phyloP scores from a whole-genome alignment of 2,888 invertebrate species.

The Volucella inflata region DNA sequence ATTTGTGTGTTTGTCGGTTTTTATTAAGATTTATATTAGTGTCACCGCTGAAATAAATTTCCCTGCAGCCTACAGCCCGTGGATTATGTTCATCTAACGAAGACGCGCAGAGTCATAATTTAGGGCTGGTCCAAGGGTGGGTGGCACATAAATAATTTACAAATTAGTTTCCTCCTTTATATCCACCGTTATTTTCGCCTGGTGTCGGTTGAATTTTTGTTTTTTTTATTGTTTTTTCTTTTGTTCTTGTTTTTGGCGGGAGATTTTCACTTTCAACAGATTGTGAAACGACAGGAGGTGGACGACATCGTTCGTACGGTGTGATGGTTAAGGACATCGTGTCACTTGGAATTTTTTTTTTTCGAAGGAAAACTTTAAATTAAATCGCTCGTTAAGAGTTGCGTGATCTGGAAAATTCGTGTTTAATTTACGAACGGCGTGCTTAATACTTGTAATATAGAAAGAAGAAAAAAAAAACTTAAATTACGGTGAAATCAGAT shows the following conservation, averaged over 20 bases:
- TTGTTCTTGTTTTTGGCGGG: conserved; percentile 41
- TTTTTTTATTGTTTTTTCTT: conserved; percentile 12
- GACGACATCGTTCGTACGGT: too few relatives aligned
- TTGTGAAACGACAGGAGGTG: not conserved
- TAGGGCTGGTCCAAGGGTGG: conserved; percentile 21
- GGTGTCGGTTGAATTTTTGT: too few relatives aligned
- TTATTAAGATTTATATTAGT: conserved; percentile 64
- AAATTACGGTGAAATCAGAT: not conserved
- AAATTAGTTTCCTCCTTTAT: conserved; percentile 53
- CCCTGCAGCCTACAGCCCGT: conserved; percentile 17
- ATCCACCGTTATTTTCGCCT: too few relatives aligned
- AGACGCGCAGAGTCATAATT: conserved; percentile 44
- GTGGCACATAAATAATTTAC: conserved; percentile 61
- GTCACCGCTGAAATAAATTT: conserved; percentile 70
- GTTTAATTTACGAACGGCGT: conserved; percentile 11
- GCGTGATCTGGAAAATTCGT: conserved; percentile 49
- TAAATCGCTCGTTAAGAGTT: conserved; percentile 48
- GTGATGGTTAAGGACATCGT: conserved; percentile 1
- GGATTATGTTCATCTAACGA: conserved; percentile 20
- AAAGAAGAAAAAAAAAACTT: not conserved
- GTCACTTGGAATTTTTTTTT: not conserved
- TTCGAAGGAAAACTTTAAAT: conserved; percentile 40
- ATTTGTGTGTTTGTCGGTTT: conserved; percentile 38
- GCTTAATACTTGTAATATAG: not conserved
- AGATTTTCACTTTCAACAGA: conserved; percentile 51